Percentiles rank a stretch among this genome's conserved stretches.
Evolutionary conservation across 2,797 vertebrate genomes (phyloP).

Genomic region (Molossus alvarezi): DNA sequence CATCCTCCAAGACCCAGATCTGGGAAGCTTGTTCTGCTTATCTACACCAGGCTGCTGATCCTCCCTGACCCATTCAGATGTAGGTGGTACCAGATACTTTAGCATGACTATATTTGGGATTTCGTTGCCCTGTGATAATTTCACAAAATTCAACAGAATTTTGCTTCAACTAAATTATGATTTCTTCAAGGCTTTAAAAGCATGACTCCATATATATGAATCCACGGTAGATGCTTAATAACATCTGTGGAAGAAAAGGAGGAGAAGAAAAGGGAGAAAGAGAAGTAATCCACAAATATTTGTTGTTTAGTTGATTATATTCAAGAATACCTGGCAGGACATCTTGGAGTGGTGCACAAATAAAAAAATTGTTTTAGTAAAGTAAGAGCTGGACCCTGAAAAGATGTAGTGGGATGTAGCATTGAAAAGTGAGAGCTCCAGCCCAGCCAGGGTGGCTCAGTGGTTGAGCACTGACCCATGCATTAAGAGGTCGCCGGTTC

Average conservation of each 20-base stretch:
- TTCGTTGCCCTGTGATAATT: not conserved
- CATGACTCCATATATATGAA: not conserved
- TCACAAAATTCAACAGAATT: conserved; percentile 7
- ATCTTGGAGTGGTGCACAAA: not conserved
- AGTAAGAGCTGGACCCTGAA: not conserved
- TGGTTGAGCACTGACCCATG: too few species aligned
- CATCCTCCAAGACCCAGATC: not conserved
- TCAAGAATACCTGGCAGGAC: not conserved
- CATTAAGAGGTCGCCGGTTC: too few species aligned
- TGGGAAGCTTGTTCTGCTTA: not conserved
- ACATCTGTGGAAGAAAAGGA: not conserved
- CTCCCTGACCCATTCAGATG: not conserved
- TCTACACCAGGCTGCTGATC: not conserved
- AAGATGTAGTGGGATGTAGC: not conserved
- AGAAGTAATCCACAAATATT: not conserved
- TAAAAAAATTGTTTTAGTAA: not conserved
- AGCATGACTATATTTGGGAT: not conserved
- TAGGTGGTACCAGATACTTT: not conserved
- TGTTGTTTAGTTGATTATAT: not conserved
- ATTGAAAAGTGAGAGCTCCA: not conserved
- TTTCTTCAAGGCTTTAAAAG: conserved; percentile 40
- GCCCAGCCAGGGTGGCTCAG: not conserved
- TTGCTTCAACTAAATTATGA: not conserved
- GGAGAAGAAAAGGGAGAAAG: not conserved
- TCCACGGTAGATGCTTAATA: not conserved